These are phyloP conservation scores for Erpobdella octoculata DNA, from an alignment of 2,888 invertebrate species.

Conservation along the genomic window DNA sequence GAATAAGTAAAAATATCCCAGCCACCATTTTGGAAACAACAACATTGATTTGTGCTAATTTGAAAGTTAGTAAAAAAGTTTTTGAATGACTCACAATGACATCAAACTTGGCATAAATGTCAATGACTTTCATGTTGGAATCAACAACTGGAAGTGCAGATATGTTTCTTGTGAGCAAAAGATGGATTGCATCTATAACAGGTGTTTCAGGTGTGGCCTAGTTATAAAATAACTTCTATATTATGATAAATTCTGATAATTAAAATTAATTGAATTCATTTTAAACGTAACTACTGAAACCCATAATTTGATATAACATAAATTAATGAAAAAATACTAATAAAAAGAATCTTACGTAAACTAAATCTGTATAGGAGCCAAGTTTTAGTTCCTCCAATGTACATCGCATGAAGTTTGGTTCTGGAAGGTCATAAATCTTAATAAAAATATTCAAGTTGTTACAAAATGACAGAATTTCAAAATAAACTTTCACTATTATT, in stretches of 20 bases:
- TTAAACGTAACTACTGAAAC: too few species aligned
- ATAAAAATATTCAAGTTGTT: not conserved
- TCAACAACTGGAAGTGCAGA: slow-evolving; percentile 29
- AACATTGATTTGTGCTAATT: too few species aligned
- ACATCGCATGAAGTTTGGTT: slow-evolving; percentile 25
- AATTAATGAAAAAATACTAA: not conserved
- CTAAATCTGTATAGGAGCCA: slow-evolving; percentile 21
- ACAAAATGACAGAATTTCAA: not conserved
- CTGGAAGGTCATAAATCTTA: slow-evolving; percentile 28
- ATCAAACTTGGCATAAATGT: slow-evolving; percentile 31
- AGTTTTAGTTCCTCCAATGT: slow-evolving; percentile 26
- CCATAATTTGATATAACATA: not conserved
- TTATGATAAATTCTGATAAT: too few species aligned
- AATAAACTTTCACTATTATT: not conserved
- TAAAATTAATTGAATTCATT: too few species aligned
- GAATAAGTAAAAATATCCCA: too few species aligned
- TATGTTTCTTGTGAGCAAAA: slow-evolving; percentile 19
- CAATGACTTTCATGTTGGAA: slow-evolving; percentile 19
- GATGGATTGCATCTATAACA: slow-evolving; percentile 25
- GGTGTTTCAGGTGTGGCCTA: slow-evolving; percentile 7
- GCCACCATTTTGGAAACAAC: too few species aligned
- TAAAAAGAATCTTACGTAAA: slow-evolving; percentile 8
- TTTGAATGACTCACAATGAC: slow-evolving; percentile 17
- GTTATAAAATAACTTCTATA: too few species aligned
- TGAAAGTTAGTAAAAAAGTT: too few species aligned